A percentile compares a stretch with the other conserved stretches of the same genome.
Evolutionary conservation across 2,797 vertebrate genomes (phyloP).

Genomic region (Numenius phaeopus): DNA sequence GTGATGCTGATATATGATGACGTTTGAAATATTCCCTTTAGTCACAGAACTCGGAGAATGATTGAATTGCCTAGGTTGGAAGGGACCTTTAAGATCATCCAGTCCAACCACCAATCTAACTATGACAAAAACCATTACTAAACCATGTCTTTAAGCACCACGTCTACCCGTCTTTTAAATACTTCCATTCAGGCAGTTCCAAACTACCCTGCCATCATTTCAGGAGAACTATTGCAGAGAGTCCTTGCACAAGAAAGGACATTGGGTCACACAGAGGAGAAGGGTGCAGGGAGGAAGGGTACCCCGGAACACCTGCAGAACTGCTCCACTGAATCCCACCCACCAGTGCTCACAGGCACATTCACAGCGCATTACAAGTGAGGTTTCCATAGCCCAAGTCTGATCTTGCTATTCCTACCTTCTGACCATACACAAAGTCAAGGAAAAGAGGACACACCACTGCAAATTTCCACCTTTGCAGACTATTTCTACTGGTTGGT

Average conservation of each 20-base stretch:
- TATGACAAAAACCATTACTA: too few species aligned
- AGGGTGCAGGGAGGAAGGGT: neutral
- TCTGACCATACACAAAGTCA: neutral
- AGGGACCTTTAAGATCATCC: too few species aligned
- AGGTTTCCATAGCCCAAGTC: neutral
- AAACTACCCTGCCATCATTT: neutral
- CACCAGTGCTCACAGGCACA: neutral
- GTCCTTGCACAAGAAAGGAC: neutral
- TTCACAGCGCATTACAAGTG: neutral
- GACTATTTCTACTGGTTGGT: neutral
- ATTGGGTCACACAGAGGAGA: neutral
- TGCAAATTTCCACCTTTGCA: neutral
- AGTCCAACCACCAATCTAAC: too few species aligned
- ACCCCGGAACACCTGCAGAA: neutral
- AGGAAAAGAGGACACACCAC: neutral
- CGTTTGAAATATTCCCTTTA: neutral
- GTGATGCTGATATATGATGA: neutral
- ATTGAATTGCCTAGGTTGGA: too few species aligned
- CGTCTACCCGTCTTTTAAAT: too few species aligned
- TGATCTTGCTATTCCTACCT: neutral
- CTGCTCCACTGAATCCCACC: neutral
- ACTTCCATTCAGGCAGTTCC: neutral
- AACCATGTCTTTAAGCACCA: too few species aligned
- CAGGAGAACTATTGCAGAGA: neutral
- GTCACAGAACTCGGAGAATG: neutral